Conservation (phyloP, 2,888 invertebrate genomes). For the Campaea margaritaria region DNA sequence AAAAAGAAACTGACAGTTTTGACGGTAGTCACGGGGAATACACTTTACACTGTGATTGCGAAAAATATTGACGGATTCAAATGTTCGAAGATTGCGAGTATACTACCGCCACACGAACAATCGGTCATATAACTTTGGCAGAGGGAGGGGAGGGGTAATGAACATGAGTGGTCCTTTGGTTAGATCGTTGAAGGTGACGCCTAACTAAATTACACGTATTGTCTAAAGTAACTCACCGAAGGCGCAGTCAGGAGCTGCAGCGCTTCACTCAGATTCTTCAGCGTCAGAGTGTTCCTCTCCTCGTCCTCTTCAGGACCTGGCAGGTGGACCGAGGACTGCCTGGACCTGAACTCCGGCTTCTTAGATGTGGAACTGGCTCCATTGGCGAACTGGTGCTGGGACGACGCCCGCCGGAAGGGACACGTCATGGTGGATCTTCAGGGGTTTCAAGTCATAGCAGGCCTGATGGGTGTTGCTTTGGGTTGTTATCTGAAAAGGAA, state of each 20-base stretch:
- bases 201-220: no score
- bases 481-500: slow-evolving; percentile 31
- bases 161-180: no score
- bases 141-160: no score
- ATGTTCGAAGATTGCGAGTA: no score
- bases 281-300: slow-evolving; percentile 87
- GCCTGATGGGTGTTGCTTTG: background rate
- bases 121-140: no score
- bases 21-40: no score
- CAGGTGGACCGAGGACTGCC: slow-evolving; percentile 88
- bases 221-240: slow-evolving; percentile 87
- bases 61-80: no score
- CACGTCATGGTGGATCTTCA: slow-evolving; percentile 73
- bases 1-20: no score
- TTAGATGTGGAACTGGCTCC: slow-evolving; percentile 70
- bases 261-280: slow-evolving; percentile 93
- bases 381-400: slow-evolving; percentile 83
- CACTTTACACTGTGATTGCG: no score
- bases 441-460: slow-evolving; percentile 30
- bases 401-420: slow-evolving; percentile 84
- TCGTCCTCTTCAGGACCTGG: slow-evolving; percentile 87
- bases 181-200: no score
- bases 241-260: slow-evolving; percentile 92
- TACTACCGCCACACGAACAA: no score
- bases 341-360: slow-evolving; percentile 78